Percentiles rank a stretch among this genome's conserved stretches.
Evolutionary conservation across 2,797 vertebrate genomes (phyloP).

Genomic region (Enteromius viviparus): DNA sequence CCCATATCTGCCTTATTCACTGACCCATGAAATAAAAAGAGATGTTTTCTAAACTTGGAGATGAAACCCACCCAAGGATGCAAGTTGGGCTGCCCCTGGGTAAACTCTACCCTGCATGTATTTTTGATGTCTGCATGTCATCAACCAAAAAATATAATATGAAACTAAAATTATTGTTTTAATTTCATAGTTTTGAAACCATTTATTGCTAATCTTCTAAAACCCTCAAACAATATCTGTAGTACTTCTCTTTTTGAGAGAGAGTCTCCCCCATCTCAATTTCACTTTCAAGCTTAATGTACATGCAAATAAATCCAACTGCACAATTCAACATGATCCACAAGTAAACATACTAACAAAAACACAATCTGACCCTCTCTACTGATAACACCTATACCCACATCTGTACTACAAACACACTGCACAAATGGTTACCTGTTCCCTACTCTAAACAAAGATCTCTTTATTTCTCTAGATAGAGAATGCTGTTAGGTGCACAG

Average conservation of each 20-base stretch:
- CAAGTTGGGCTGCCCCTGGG: neutral
- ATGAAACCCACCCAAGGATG: neutral
- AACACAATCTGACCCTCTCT: constrained; percentile 13
- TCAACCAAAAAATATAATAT: neutral
- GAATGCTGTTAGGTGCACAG: constrained; percentile 71
- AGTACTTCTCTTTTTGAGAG: neutral
- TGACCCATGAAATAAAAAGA: constrained; percentile 41
- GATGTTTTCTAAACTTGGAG: constrained; percentile 34
- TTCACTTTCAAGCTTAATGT: constrained; percentile 7
- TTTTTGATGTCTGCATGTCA: neutral
- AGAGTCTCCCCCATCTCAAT: neutral
- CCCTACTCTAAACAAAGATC: constrained; percentile 74
- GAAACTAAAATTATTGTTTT: constrained; percentile 6
- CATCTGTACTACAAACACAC: constrained; percentile 54
- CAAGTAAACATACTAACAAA: constrained; percentile 26
- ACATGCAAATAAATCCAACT: constrained; percentile 45
- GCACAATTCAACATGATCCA: constrained; percentile 37
- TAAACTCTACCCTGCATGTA: constrained; percentile 3
- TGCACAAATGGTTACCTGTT: constrained; percentile 81
- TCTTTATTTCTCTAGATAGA: constrained; percentile 72
- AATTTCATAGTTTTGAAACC: neutral
- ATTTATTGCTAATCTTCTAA: neutral
- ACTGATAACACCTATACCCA: constrained; percentile 13
- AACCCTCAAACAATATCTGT: constrained; percentile 22
- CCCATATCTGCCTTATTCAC: constrained; percentile 30